Percentiles rank a stretch among this genome's conserved stretches.
Conservation (phyloP, 2,113 vertebrate genomes). For the Actenoides hombroni region DNA sequence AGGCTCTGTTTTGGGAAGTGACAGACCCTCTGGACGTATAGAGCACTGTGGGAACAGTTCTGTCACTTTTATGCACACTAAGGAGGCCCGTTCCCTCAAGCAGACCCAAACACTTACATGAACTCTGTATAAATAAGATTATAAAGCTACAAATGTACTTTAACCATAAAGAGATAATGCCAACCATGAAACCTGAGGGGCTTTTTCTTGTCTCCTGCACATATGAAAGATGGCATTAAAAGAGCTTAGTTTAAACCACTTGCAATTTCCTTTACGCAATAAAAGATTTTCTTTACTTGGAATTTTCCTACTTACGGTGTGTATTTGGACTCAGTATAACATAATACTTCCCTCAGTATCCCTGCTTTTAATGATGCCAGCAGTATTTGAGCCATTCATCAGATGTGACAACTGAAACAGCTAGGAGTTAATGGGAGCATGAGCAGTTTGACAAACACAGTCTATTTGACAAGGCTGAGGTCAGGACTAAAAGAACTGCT, state of each 20-base stretch:
- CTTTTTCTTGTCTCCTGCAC: slow-evolving; percentile 36
- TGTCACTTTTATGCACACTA: not conserved
- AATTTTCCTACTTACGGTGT: slow-evolving; percentile 45
- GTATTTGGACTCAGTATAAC: slow-evolving; percentile 41
- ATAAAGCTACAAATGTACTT: slow-evolving; percentile 10
- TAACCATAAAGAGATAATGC: slow-evolving; percentile 17
- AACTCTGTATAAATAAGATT: slow-evolving; percentile 16
- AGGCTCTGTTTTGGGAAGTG: not conserved
- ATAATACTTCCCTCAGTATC: slow-evolving; percentile 34
- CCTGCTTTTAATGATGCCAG: slow-evolving; percentile 58
- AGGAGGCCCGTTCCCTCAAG: not conserved
- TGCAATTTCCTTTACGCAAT: slow-evolving; percentile 55
- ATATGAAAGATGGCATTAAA: slow-evolving; percentile 50
- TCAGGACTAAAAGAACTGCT: slow-evolving; percentile 63
- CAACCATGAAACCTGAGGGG: slow-evolving; percentile 2
- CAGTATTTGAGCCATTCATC: slow-evolving; percentile 63
- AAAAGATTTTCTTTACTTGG: slow-evolving; percentile 43
- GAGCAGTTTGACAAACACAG: slow-evolving; percentile 68
- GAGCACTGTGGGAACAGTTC: not conserved
- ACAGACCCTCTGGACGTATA: not conserved
- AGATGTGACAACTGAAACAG: slow-evolving; percentile 60
- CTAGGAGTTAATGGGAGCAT: slow-evolving; percentile 69
- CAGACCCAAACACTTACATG: not conserved
- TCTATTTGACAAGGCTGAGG: slow-evolving; percentile 68
- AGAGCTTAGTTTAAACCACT: slow-evolving; percentile 53